Evolutionary conservation across 2,797 vertebrate genomes (phyloP).

Genomic region (Alauda arvensis): DNA sequence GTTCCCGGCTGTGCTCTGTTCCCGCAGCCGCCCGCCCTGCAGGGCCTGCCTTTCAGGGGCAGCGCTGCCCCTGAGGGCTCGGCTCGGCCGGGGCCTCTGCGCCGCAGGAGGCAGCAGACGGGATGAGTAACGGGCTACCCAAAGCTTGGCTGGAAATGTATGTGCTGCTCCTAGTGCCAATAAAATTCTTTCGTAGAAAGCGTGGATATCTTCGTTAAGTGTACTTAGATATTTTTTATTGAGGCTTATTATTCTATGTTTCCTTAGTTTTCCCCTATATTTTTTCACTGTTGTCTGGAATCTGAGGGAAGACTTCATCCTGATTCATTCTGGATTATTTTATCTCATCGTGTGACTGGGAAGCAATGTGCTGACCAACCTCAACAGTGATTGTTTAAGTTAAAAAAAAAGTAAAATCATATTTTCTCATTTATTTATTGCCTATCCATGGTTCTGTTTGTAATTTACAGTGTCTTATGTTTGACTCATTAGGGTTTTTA

Average conservation of each 20-base stretch:
- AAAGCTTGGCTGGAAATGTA: rapidly evolving
- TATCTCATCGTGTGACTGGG: too few relatives aligned
- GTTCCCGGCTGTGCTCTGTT: not conserved
- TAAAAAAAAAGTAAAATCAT: not conserved
- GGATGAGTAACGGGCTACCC: not conserved
- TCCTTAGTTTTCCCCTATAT: rapidly evolving
- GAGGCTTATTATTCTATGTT: not conserved
- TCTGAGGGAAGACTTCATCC: not conserved
- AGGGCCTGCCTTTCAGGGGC: rapidly evolving
- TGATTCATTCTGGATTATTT: not conserved
- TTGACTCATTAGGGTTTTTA: rapidly evolving
- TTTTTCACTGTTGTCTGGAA: not conserved
- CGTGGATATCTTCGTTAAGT: not conserved
- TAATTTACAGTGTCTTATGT: not conserved
- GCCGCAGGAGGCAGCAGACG: not conserved
- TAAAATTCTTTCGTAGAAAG: rapidly evolving
- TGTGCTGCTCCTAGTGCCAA: rapidly evolving
- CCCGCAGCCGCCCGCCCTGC: not conserved
- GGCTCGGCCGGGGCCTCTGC: rapidly evolving
- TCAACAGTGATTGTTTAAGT: not conserved
- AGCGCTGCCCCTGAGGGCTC: rapidly evolving
- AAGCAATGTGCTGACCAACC: not conserved
- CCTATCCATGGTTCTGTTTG: not conserved
- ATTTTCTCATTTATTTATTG: not conserved
- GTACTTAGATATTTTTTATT: not conserved